Conservation (phyloP, 1,140 invertebrate species). For the Scylla paramamosain region DNA sequence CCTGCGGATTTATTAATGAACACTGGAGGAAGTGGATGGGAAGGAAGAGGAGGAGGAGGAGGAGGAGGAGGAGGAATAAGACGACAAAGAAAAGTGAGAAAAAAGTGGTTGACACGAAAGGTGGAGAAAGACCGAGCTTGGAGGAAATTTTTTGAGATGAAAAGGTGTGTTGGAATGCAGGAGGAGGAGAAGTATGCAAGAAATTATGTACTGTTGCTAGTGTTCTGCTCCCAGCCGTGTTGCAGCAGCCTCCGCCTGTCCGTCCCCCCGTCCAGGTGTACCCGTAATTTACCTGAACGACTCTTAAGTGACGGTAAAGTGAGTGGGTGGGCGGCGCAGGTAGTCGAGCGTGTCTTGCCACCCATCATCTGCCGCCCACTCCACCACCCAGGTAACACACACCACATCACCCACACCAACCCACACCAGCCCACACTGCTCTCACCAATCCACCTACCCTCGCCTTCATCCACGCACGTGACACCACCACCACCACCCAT, state of each 20-base stretch:
- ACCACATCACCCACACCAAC: neutral
- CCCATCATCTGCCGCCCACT: neutral
- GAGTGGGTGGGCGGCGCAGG: neutral
- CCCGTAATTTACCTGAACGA: conserved; percentile 4
- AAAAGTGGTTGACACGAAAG: neutral
- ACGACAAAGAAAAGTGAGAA: neutral
- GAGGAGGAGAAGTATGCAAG: neutral
- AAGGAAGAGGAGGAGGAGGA: neutral
- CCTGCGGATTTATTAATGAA: neutral
- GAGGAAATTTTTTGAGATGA: neutral
- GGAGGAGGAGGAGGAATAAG: neutral
- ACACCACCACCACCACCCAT: too few species aligned
- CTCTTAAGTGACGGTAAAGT: conserved; percentile 22
- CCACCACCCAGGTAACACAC: neutral
- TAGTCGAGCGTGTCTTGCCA: neutral
- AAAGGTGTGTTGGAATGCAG: neutral
- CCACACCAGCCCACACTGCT: too few species aligned
- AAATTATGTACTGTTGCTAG: neutral
- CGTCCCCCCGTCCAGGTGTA: neutral
- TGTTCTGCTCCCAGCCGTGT: neutral
- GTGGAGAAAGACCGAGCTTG: neutral
- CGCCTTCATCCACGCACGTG: too few species aligned
- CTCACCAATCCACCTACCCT: too few species aligned
- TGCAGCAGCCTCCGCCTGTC: neutral
- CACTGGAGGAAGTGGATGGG: neutral